phyloP scores from a whole-genome alignment of 1,140 invertebrate genomes.

The Trichogramma pretiosum region DNA sequence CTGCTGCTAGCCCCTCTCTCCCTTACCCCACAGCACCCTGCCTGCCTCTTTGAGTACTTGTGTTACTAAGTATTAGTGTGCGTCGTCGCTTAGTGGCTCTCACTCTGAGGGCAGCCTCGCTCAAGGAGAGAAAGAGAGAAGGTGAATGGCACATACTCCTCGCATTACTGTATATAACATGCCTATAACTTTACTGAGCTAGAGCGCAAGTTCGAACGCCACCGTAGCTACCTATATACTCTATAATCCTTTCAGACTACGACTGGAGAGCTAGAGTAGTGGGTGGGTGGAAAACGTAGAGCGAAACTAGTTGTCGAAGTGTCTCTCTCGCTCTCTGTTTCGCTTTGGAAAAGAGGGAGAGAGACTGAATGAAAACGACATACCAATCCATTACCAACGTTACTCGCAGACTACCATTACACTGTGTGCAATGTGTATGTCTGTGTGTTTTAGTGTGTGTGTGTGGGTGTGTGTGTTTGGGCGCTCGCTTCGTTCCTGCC shows the following conservation, averaged over 20 bases:
- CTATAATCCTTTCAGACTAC: slow-evolving; percentile 16
- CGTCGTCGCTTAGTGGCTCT: no score
- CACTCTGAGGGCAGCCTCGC: no score
- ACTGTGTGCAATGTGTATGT: neutral
- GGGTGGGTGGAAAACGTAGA: slow-evolving; percentile 9
- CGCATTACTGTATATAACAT: no score
- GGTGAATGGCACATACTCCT: no score
- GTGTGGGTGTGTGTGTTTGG: no score
- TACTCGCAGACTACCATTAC: neutral
- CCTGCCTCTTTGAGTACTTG: no score
- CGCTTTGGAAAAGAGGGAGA: neutral
- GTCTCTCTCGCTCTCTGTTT: slow-evolving; percentile 4
- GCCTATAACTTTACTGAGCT: neutral
- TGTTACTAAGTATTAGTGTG: no score
- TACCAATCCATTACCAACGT: slow-evolving; percentile 19
- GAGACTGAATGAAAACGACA: slow-evolving; percentile 14
- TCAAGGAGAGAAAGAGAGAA: no score
- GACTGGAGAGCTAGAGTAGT: no score
- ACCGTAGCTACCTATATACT: slow-evolving; percentile 1
- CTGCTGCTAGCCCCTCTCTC: no score
- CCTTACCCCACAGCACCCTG: neutral
- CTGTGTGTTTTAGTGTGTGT: no score
- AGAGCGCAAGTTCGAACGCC: slow-evolving; percentile 4
- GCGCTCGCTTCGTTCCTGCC: no score
- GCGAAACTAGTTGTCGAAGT: slow-evolving; percentile 21